Conservation (phyloP, 2,113 vertebrate genomes). For the Eurypyga helias region DNA sequence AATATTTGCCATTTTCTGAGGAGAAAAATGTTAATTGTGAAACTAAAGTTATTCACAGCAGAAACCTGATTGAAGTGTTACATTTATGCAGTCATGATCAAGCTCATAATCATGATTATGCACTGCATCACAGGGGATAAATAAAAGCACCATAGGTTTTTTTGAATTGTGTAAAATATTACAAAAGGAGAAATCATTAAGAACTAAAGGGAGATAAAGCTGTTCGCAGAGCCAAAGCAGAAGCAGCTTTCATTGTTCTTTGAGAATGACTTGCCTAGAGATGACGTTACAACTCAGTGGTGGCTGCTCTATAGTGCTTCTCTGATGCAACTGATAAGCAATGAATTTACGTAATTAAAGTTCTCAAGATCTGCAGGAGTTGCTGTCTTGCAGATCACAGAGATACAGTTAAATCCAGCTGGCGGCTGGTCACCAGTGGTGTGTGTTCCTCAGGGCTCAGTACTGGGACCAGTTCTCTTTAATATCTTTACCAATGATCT, state of each 20-base stretch:
- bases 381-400: background rate
- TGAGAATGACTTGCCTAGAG: background rate
- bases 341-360: background rate
- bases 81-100: background rate
- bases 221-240: background rate
- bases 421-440: no score
- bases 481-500: no score
- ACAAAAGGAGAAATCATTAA: background rate
- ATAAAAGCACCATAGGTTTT: background rate
- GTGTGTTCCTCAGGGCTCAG: no score
- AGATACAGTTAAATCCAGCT: background rate
- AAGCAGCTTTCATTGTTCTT: background rate
- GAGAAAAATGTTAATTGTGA: background rate
- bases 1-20: background rate
- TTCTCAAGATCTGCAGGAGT: background rate
- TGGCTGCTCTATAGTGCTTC: background rate
- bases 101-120: background rate
- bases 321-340: background rate
- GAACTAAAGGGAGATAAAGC: background rate
- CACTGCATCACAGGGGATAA: background rate
- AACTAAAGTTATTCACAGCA: background rate
- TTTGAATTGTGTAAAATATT: background rate
- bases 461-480: no score
- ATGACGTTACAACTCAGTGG: background rate
- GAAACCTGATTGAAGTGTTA: background rate